A percentile compares a stretch with the other conserved stretches of the same genome.
These are phyloP conservation scores for Melanotaenia pygmaea DNA, from an alignment of 2,797 vertebrate genomes.

Conservation along the genomic window DNA sequence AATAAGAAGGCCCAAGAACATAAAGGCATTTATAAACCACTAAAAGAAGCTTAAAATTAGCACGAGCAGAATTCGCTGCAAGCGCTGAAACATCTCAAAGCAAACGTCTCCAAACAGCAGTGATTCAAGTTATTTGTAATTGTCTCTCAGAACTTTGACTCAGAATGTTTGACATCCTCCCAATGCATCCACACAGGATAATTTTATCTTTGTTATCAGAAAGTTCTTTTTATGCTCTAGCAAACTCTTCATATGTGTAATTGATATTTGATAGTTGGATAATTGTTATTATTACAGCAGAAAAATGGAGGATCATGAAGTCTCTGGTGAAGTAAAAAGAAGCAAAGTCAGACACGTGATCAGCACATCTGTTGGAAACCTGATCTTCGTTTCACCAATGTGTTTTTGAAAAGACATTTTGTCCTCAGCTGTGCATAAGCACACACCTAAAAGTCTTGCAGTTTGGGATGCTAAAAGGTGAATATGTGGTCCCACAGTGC, in stretches of 20 bases:
- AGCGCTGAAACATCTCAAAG: no score
- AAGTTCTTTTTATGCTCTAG: not conserved
- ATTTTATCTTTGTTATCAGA: conserved; percentile 1
- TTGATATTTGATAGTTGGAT: conserved; percentile 1
- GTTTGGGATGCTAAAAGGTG: conserved; percentile 11
- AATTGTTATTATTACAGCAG: not conserved
- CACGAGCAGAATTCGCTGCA: no score
- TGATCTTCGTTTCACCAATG: conserved; percentile 57
- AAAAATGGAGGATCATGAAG: not conserved
- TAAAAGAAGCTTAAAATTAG: no score
- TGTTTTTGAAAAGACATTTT: conserved; percentile 32
- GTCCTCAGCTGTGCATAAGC: not conserved
- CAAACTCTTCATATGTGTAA: not conserved
- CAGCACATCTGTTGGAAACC: conserved; percentile 78
- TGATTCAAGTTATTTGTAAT: no score
- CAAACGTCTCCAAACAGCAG: no score
- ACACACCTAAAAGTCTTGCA: not conserved
- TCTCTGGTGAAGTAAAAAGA: conserved; percentile 17
- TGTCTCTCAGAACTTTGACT: no score
- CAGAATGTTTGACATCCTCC: no score
- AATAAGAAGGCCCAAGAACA: no score
- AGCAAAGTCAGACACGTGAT: conserved; percentile 64
- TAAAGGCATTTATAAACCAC: no score
- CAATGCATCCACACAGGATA: no score
- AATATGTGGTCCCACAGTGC: conserved; percentile 25